phyloP scores from a whole-genome alignment of 2,888 invertebrate species.

The Agonopterix alstromeriana region DNA sequence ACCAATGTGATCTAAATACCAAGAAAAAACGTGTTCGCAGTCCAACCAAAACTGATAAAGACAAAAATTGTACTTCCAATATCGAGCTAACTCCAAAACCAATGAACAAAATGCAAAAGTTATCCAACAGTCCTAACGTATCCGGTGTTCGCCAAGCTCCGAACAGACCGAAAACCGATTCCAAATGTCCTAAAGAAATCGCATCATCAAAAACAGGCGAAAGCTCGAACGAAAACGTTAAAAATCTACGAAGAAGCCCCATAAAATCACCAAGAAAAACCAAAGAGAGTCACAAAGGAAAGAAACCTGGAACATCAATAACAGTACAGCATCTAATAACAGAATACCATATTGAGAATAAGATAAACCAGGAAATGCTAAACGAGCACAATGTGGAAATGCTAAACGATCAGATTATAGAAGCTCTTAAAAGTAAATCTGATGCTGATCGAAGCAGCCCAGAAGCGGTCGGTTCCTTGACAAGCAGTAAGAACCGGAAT shows the following conservation, averaged over 20 bases:
- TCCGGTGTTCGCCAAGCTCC: no score
- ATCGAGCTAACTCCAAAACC: conserved; percentile 52
- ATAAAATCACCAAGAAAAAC: conserved; percentile 12
- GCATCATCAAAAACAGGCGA: no score
- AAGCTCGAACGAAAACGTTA: no score
- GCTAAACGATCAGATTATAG: conserved; percentile 18
- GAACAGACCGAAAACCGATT: no score
- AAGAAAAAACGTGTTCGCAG: conserved; percentile 35
- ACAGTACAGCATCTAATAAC: conserved; percentile 38
- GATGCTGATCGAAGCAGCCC: conserved; percentile 13
- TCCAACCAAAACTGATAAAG: conserved; percentile 20
- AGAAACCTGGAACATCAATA: conserved; percentile 14
- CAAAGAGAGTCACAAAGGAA: conserved; percentile 6
- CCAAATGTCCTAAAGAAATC: no score
- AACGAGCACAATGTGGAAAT: conserved; percentile 16
- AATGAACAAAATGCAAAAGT: conserved; percentile 40
- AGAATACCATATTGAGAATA: conserved; percentile 22
- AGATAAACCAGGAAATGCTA: conserved; percentile 12
- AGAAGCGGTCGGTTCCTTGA: conserved; percentile 28
- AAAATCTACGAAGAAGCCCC: no score
- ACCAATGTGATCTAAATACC: no score
- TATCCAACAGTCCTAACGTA: conserved; percentile 27
- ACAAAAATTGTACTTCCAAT: conserved; percentile 10
- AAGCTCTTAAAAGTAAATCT: conserved; percentile 10
- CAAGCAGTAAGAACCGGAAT: conserved; percentile 23